phyloP scores from a whole-genome alignment of 1,140 invertebrate genomes.

The Drosophila bocki region DNA sequence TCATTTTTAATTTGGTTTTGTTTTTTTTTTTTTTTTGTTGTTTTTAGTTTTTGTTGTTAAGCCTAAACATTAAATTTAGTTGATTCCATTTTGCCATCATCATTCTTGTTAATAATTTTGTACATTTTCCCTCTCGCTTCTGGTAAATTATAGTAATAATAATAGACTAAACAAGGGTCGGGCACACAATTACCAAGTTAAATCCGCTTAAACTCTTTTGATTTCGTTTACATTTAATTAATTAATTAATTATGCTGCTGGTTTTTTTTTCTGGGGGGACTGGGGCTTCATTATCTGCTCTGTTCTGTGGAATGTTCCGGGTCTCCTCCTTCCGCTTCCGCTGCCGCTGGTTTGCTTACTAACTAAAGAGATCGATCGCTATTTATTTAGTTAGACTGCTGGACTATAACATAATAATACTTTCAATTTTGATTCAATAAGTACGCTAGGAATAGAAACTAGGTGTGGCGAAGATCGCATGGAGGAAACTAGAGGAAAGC shows the following conservation, averaged over 20 bases:
- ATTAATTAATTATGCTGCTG: slow-evolving; percentile 42
- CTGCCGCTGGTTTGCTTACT: slow-evolving; percentile 41
- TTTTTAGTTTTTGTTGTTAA: slow-evolving; percentile 53
- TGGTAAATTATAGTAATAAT: slow-evolving; percentile 34
- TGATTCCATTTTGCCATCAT: slow-evolving; percentile 59
- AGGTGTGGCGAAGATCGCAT: slow-evolving; percentile 52
- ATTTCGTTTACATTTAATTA: slow-evolving; percentile 44
- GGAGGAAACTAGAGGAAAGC: slow-evolving; percentile 57
- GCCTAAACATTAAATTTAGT: slow-evolving; percentile 84
- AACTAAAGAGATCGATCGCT: slow-evolving; percentile 83
- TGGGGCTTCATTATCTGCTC: slow-evolving; percentile 19
- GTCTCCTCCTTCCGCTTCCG: slow-evolving; percentile 41
- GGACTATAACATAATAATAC: slow-evolving; percentile 81
- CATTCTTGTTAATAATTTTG: slow-evolving; percentile 48
- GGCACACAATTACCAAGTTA: slow-evolving; percentile 72
- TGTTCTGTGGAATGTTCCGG: slow-evolving; percentile 70
- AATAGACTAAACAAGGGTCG: slow-evolving; percentile 53
- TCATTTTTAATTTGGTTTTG: slow-evolving; percentile 35
- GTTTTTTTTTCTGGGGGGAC: background rate
- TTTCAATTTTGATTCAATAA: slow-evolving; percentile 60
- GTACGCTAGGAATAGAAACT: slow-evolving; percentile 62
- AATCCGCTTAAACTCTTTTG: slow-evolving; percentile 43
- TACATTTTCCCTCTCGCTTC: slow-evolving; percentile 57
- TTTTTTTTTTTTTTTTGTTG: slow-evolving; percentile 13
- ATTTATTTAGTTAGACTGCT: slow-evolving; percentile 74